Evolutionary conservation across 2,888 invertebrate species (phyloP).

Genomic region (Heliconius ethilla): DNA sequence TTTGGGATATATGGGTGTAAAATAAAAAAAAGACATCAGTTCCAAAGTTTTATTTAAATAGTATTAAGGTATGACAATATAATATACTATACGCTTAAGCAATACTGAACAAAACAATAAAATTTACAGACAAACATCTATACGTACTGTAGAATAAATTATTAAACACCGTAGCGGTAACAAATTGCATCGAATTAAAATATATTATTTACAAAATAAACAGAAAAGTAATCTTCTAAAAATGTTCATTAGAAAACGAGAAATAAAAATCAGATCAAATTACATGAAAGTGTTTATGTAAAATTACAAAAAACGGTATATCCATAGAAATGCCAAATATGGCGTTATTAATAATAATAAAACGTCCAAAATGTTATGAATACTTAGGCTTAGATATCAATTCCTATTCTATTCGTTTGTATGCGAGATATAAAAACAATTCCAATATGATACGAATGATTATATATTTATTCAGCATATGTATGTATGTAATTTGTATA

Average conservation of each 20-base stretch:
- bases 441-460: conserved; percentile 34
- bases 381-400: conserved; percentile 46
- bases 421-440: conserved; percentile 42
- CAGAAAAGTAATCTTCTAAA: conserved; percentile 34
- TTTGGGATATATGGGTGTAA: not conserved
- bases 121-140: conserved; percentile 75
- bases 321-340: conserved; percentile 60
- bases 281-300: conserved; percentile 37
- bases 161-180: conserved; percentile 63
- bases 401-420: conserved; percentile 47
- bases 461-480: not conserved
- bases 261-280: conserved; percentile 39
- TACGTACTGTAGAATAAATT: conserved; percentile 61
- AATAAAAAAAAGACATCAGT: conserved; percentile 29
- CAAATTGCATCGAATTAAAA: conserved; percentile 60
- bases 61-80: conserved; percentile 58
- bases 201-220: conserved; percentile 71
- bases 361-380: conserved; percentile 46
- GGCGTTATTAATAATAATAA: conserved; percentile 43
- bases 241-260: conserved; percentile 11
- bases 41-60: conserved; percentile 69
- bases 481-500: not conserved
- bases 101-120: conserved; percentile 81
- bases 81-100: conserved; percentile 76
- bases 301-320: conserved; percentile 56